phyloP scores from a whole-genome alignment of 2,888 invertebrate genomes.

The Platycheirus albimanus region DNA sequence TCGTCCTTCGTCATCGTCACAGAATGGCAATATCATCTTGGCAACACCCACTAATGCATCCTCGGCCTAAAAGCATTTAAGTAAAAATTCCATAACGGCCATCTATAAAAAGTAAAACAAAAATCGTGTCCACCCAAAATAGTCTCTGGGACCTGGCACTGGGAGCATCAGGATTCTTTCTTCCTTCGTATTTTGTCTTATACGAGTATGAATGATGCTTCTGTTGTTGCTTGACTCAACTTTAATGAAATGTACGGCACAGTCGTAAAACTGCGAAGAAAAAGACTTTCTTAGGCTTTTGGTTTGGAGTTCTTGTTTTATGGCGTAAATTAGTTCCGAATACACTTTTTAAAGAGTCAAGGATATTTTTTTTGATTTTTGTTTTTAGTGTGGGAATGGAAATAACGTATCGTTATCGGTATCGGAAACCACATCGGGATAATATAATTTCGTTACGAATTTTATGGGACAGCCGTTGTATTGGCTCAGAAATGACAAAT shows the following conservation, averaged over 20 bases:
- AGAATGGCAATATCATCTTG: constrained; percentile 57
- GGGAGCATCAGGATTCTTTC: constrained; percentile 57
- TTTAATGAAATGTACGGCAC: constrained; percentile 40
- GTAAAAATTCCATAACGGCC: constrained; percentile 60
- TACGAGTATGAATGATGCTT: too few species aligned
- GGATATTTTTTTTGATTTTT: too few species aligned
- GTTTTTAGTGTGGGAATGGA: constrained; percentile 64
- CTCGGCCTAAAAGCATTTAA: constrained; percentile 47
- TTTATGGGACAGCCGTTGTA: constrained; percentile 72
- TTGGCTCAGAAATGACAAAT: constrained; percentile 72
- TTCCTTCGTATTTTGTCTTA: too few species aligned
- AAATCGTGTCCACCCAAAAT: constrained; percentile 71
- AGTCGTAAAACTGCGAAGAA: constrained; percentile 56
- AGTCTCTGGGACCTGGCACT: constrained; percentile 40
- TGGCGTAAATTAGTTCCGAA: constrained; percentile 56
- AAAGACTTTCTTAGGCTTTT: background rate
- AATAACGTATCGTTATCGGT: too few species aligned
- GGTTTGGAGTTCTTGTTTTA: constrained; percentile 48
- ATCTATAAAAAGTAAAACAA: constrained; percentile 34
- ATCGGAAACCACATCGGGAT: constrained; percentile 29
- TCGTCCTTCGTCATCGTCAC: constrained; percentile 67
- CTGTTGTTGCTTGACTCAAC: constrained; percentile 46
- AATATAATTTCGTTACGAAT: constrained; percentile 73
- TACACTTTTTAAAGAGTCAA: background rate
- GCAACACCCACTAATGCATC: constrained; percentile 59